phyloP scores from a whole-genome alignment of 2,113 vertebrate species.

The Chaetorhynchus papuensis region DNA sequence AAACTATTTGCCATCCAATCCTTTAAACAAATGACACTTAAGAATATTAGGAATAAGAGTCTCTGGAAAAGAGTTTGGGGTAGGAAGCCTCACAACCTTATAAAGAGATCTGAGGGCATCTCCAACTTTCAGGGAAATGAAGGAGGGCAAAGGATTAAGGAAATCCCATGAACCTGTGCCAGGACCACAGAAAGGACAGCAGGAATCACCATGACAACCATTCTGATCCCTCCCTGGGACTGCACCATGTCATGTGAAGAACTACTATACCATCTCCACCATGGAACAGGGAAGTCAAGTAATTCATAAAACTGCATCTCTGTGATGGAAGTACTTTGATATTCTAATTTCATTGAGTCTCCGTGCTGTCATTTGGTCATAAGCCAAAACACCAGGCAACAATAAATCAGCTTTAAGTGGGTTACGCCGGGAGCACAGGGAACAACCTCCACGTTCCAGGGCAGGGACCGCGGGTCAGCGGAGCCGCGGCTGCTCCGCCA shows the following conservation, averaged over 20 bases:
- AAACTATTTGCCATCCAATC: not conserved
- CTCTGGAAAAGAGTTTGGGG: not conserved
- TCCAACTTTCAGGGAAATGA: not conserved
- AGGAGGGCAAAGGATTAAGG: not conserved
- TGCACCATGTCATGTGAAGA: not conserved
- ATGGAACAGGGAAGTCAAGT: not conserved
- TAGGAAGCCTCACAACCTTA: not conserved
- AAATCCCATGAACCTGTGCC: not conserved
- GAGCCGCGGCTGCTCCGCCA: not conserved
- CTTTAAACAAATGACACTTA: not conserved
- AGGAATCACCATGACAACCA: accelerated
- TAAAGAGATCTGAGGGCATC: not conserved
- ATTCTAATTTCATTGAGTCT: not conserved
- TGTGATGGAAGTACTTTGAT: not conserved
- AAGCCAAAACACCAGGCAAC: not conserved
- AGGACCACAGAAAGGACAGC: not conserved
- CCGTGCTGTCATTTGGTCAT: not conserved
- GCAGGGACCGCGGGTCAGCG: not conserved
- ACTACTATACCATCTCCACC: not conserved
- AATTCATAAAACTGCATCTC: not conserved
- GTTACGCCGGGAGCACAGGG: accelerated
- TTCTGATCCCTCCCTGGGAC: not conserved
- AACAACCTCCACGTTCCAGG: not conserved
- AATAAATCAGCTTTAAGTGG: not conserved
- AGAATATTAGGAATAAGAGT: not conserved